Base-by-base conservation (phyloP, 2,113 vertebrate species). In the Platichthys flesus region DNA sequence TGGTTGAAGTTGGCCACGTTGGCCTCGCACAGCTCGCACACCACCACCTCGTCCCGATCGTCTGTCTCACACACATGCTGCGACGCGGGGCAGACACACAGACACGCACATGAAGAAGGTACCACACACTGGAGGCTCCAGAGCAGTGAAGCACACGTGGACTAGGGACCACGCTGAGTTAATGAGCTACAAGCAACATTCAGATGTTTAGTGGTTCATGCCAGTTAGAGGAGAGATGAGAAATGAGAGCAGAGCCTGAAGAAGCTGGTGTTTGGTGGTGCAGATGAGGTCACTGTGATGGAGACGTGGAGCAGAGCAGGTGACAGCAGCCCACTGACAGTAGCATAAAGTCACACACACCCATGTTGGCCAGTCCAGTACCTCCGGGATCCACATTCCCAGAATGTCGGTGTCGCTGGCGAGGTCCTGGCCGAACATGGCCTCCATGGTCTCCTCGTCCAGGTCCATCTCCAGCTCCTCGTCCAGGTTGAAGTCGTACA, bases 331-430 rank as follows among this genome's bases (percentile, higher is more conserved):
- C 79, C 87, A 67, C 74, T 54, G 85, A 69, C 66, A 67, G 47
- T 7, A 91, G 88, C 90, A 68, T 74, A 87, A 88, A 90, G 83
- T 96, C 97, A 97, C 96, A 99, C 98, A 99, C 98, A 99, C 98
- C 98, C 98, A 99, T 95, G 97, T 99, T 95, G 98, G 98, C 98
- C 97, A 99, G 91, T 99, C 98, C 97, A 99, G 83, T 99, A 99
- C 98, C 98, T 99, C 98, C 94, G 98, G 98, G 96, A 99, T 98
- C 97, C 98, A 99, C 97, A 99, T 99, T 97, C 98, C 98, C 96
- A 99, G 97, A 96, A 99, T 99, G 96, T 99, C 98, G 64, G 96
- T 97, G 94, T 99, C 98, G 67, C 94, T 94, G 88, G 96, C 94
- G 56, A 99, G 95, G 86, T 99, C 98, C 93, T 98, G 97, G 69